Base-by-base conservation (phyloP, 2,797 vertebrate species). In the Mormyrops boulengeri region DNA sequence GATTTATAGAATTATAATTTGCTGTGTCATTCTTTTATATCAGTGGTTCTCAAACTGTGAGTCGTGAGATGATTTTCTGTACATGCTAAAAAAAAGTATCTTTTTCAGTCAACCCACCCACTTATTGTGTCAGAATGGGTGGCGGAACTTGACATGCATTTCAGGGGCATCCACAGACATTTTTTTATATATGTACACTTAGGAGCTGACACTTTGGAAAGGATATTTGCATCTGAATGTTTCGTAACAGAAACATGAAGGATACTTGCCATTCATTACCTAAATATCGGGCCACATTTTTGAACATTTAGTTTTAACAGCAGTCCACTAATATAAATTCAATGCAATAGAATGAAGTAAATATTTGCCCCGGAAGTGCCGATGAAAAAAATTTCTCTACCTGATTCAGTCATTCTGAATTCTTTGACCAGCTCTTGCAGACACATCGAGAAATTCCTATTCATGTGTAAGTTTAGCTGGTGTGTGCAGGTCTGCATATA, bases 401-500 rank as follows among this genome's bases (percentile, higher is more conserved):
- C 7, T 53, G 22, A 30, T 17, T 85, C 47, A 50, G 49, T 34
- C 22, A 50, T 53, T 85, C n/a, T 14, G 49, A 50, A 53, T 19
- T 53, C 84, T 34, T 30, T 85, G 84, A 47, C 77, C 77, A 47
- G 77, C 19, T 82, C 41, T 82, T 52, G 47, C n/a, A 85, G 5
- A 22, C 47, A 30, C 14, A 85, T 53, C 14, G 8, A 34, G 22
- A 38, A 19, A 34, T 85, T 53, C 47, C 8, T 52, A 26, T 9
- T 9, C 9, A 84, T n/a, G n/a, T 53, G 22, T 14, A 50, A 53
- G 47, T 85, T 85, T 22, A 53, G 84, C 50, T 4, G n/a, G 22
- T 85, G 84, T 85, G 49, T 53, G 26, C 53, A 66, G 19, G 86
- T 88, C 88, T 88, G 86, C 50, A 50, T 90, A 52, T 41, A 38